A percentile compares a stretch with the other conserved stretches of the same genome.
Evolutionary conservation across 2,888 invertebrate genomes (phyloP).

Genomic region (Ichneumon xanthorius): DNA sequence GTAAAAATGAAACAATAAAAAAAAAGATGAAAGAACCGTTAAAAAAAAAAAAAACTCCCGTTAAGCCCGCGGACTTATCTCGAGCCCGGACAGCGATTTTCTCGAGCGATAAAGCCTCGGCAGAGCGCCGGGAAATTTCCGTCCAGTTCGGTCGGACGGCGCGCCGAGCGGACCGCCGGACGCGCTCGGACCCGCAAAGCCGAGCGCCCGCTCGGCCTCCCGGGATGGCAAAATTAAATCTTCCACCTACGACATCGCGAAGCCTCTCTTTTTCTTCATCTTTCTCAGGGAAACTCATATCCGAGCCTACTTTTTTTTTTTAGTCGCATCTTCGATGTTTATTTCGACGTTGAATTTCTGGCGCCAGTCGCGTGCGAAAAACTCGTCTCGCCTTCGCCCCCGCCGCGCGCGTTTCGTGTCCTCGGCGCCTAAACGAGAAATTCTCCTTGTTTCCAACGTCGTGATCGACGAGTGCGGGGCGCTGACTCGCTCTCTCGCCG

Average conservation of each 20-base stretch:
- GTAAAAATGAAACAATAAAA: conserved; percentile 39
- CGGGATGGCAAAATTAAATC: background rate
- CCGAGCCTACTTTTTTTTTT: background rate
- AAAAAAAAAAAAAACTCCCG: background rate
- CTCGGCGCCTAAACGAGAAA: background rate
- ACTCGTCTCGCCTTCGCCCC: background rate
- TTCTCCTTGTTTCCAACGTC: no score
- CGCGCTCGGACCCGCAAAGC: background rate
- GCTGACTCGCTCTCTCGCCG: background rate
- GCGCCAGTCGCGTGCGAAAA: no score
- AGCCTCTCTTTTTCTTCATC: background rate
- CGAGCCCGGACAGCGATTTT: background rate
- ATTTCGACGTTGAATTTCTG: no score
- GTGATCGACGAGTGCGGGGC: no score
- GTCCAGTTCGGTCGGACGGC: background rate
- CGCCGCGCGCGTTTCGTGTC: background rate
- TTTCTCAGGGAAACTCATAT: no score
- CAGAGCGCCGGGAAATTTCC: conserved; percentile 15
- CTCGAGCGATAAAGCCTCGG: background rate
- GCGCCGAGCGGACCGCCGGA: background rate
- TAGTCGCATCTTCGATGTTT: background rate
- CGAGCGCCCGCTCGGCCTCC: background rate
- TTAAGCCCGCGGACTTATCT: no score
- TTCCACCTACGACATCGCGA: background rate
- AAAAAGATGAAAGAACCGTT: background rate